phyloP scores from a whole-genome alignment of 2,888 invertebrate genomes.

The Diaphora mendica region DNA sequence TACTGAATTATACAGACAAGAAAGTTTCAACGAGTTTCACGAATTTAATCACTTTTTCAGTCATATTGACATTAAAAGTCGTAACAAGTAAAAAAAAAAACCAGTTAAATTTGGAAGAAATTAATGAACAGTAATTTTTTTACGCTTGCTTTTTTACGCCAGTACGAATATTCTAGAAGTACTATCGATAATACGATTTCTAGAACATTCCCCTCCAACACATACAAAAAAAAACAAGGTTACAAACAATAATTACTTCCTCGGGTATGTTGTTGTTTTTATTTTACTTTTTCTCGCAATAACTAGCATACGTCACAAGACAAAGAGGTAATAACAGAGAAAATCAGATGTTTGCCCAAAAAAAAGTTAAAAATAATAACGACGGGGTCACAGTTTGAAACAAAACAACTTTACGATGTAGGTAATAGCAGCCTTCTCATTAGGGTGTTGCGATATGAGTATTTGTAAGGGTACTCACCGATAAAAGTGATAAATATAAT shows the following conservation, averaged over 20 bases:
- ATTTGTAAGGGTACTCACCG: slow-evolving; percentile 36
- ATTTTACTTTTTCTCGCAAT: slow-evolving; percentile 34
- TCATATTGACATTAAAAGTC: too few species aligned
- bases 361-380: slow-evolving; percentile 54
- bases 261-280: slow-evolving; percentile 30
- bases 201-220: not conserved
- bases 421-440: slow-evolving; percentile 59
- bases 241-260: not conserved
- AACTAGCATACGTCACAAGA: slow-evolving; percentile 38
- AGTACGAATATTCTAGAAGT: not conserved
- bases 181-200: not conserved
- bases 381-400: slow-evolving; percentile 49
- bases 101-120: too few species aligned
- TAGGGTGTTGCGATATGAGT: slow-evolving; percentile 50
- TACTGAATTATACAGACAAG: too few species aligned
- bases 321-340: slow-evolving; percentile 25
- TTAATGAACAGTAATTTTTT: too few species aligned
- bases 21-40: too few species aligned
- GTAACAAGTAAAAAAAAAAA: too few species aligned
- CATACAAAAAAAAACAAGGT: not conserved
- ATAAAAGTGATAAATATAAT: slow-evolving; percentile 26
- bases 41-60: too few species aligned
- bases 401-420: slow-evolving; percentile 54
- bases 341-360: slow-evolving; percentile 31
- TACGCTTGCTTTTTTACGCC: too few species aligned